phyloP scores from a whole-genome alignment of 2,888 invertebrate species.

The Caenorhabditis sulstoni region DNA sequence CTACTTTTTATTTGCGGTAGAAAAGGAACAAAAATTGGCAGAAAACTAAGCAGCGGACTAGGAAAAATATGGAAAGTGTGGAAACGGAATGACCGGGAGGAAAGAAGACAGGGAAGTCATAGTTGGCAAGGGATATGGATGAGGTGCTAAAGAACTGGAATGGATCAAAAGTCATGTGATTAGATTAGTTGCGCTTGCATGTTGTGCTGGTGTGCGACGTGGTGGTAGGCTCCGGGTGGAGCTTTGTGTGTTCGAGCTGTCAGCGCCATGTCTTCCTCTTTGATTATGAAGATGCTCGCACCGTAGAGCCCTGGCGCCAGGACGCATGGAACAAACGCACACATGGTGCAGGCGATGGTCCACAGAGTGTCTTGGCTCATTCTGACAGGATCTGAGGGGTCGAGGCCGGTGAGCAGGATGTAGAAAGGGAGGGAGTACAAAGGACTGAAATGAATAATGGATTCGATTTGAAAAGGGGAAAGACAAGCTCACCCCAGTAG shows the following conservation, averaged over 20 bases:
- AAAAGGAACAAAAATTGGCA: neutral
- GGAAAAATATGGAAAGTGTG: neutral
- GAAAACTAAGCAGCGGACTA: slow-evolving; percentile 3
- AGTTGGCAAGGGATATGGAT: slow-evolving; percentile 11
- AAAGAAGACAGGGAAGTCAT: slow-evolving; percentile 23
- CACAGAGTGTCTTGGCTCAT: slow-evolving; percentile 66
- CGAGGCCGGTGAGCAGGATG: slow-evolving; percentile 69
- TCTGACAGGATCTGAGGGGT: slow-evolving; percentile 64
- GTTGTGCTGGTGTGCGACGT: slow-evolving; percentile 63
- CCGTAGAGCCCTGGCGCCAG: slow-evolving; percentile 78
- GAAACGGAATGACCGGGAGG: slow-evolving; percentile 41
- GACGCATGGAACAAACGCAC: slow-evolving; percentile 73
- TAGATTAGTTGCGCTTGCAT: slow-evolving; percentile 72
- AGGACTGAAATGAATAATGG: slow-evolving; percentile 69
- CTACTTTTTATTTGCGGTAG: slow-evolving; percentile 6
- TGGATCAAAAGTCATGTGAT: neutral
- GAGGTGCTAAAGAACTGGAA: slow-evolving; percentile 17
- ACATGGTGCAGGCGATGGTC: slow-evolving; percentile 72
- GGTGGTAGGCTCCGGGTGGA: slow-evolving; percentile 65
- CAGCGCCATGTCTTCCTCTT: slow-evolving; percentile 80
- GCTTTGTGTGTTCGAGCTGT: slow-evolving; percentile 77
- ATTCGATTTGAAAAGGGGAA: neutral
- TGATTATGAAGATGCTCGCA: slow-evolving; percentile 78
- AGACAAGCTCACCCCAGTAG: slow-evolving; percentile 70
- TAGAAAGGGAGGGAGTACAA: slow-evolving; percentile 79